Evolutionary conservation across 1,140 invertebrate species (phyloP), one percentile per base, ranked within the genome.

Genomic region (Melitaea cinxia): DNA sequence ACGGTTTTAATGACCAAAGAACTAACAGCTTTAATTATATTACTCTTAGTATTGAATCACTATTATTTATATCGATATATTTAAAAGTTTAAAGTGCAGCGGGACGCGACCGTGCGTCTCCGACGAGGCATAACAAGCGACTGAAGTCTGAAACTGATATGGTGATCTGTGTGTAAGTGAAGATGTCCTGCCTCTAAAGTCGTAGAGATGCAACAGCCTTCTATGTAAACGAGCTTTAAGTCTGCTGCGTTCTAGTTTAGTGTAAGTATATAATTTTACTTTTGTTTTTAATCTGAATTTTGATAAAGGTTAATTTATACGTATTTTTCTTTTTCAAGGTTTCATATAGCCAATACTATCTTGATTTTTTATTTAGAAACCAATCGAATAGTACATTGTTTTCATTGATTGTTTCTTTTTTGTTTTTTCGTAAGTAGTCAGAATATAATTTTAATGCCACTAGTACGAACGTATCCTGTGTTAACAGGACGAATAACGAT

Each of bases 111-210:
- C 61, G 61, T 63, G 61, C 61, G 52, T 47, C 61, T 19, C 53
- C 23, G 19, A 35, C 45, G 52, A 54, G 42, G 52, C 53, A 63
- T 56, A 35, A 39, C 52, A 54, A 42, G 50, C 52, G 61, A 63
- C 61, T 63, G 60, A 54, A 52, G 35, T 23, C 21, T 24, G 26
- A 12, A 54, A 4, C 9, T 21, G 14, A 33, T 19, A n/a, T n/a
- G n/a, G n/a, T n/a, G n/a, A n/a, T n/a, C n/a, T n/a, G 52, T 47
- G n/a, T 26, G 15, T 47, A n/a, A 47, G 35, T 57, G 59, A 42
- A 54, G 45, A 63, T 47, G 37, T 47, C 37, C 60, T 47, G 15
- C 10, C 56, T 30, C 15, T 4, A 17, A 45, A n/a, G n/a, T n/a
- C n/a, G 35, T 45, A 6, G 6, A 15, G 53, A 39, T 24, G 53